Percentiles rank a stretch among this genome's conserved stretches.
phyloP scores from a whole-genome alignment of 2,113 vertebrate species.

The Apeltes quadracus region DNA sequence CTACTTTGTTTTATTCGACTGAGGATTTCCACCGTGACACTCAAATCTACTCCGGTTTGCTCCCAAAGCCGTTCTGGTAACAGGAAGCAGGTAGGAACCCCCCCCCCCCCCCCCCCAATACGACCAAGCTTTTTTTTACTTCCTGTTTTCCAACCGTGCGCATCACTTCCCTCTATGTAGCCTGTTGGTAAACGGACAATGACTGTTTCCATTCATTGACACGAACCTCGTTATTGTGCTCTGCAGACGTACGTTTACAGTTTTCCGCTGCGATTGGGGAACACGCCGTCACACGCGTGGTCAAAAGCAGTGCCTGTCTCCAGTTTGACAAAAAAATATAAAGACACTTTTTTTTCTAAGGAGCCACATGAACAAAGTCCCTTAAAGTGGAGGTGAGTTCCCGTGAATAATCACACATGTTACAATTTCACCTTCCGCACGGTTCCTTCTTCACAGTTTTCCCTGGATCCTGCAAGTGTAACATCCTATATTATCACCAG shows the following conservation, averaged over 20 bases:
- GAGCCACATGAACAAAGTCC: slow-evolving; percentile 20
- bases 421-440: slow-evolving; percentile 49
- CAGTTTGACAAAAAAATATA: slow-evolving; percentile 11
- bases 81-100: slow-evolving; percentile 41
- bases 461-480: slow-evolving; percentile 61
- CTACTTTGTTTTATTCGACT: slow-evolving; percentile 86
- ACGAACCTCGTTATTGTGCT: neutral
- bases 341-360: slow-evolving; percentile 11
- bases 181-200: neutral
- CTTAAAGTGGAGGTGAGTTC: slow-evolving; percentile 37
- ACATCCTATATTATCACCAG: slow-evolving; percentile 72
- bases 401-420: slow-evolving; percentile 37
- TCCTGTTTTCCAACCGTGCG: slow-evolving; percentile 33
- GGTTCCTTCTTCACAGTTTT: slow-evolving; percentile 58
- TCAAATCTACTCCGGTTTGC: slow-evolving; percentile 72
- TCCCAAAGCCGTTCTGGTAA: slow-evolving; percentile 63
- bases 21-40: slow-evolving; percentile 82
- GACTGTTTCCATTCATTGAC: slow-evolving; percentile 22
- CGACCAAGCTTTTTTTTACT: slow-evolving; percentile 32
- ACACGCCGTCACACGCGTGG: slow-evolving; percentile 8
- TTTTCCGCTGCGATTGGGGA: slow-evolving; percentile 3
- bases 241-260: neutral
- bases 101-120: too few species aligned
- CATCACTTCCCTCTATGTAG: neutral
- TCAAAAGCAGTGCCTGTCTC: neutral